These are phyloP conservation scores for Scytalopus superciliaris DNA, from an alignment of 2,113 vertebrate species.

Conservation along the genomic window DNA sequence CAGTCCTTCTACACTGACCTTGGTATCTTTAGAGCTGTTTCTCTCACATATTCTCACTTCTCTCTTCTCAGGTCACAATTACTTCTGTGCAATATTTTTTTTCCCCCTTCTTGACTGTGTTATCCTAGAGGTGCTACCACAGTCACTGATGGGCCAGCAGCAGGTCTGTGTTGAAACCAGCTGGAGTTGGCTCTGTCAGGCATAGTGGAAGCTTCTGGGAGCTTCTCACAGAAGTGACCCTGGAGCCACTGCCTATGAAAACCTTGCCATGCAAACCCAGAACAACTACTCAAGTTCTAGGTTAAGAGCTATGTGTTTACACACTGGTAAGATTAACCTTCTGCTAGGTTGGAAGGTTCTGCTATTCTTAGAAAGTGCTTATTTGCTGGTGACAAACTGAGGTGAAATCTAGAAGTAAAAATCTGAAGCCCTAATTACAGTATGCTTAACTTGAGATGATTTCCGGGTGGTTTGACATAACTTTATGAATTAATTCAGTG, in stretches of 20 bases:
- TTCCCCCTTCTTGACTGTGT: not conserved
- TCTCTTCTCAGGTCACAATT: not conserved
- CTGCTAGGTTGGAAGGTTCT: not conserved
- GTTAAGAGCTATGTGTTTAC: not conserved
- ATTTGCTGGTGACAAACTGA: not conserved
- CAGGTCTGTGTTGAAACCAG: rapidly evolving
- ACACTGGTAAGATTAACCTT: not conserved
- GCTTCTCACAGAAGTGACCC: not conserved
- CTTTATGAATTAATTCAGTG: not conserved
- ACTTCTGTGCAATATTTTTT: not conserved
- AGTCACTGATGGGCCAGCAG: not conserved
- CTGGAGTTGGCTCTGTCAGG: not conserved
- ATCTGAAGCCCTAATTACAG: not conserved
- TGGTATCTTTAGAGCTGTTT: not conserved
- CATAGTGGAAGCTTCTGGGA: not conserved
- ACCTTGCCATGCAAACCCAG: not conserved
- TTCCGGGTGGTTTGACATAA: not conserved
- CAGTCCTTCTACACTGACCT: not conserved
- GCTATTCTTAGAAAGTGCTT: not conserved
- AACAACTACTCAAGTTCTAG: not conserved
- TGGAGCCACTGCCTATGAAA: not conserved
- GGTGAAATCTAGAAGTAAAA: not conserved
- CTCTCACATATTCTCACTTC: not conserved
- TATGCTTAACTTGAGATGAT: not conserved
- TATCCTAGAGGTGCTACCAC: rapidly evolving